Evolutionary conservation across 2,888 invertebrate species (phyloP).

Genomic region (Achlya flavicornis): DNA sequence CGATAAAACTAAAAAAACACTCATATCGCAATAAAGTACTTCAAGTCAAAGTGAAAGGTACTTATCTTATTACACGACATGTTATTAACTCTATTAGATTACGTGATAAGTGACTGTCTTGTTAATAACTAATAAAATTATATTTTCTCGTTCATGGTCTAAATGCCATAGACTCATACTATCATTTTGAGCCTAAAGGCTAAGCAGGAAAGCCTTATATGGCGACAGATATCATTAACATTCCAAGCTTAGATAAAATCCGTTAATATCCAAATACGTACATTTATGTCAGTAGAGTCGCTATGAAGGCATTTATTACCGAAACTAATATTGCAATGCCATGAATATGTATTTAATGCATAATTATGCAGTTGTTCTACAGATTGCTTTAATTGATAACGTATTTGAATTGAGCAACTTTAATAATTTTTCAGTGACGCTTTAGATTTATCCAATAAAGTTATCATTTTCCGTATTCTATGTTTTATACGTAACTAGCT

Average conservation of each 20-base stretch:
- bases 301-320: background rate
- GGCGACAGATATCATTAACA: background rate
- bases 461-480: background rate
- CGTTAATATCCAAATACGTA: conserved; percentile 1
- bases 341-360: background rate
- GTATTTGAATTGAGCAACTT: too few species aligned
- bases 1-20: conserved; percentile 20
- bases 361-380: background rate
- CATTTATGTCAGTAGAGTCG: background rate
- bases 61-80: conserved; percentile 23
- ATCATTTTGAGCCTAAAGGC: background rate
- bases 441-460: background rate
- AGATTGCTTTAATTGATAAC: too few species aligned
- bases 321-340: background rate
- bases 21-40: conserved; percentile 26
- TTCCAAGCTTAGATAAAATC: conserved; percentile 6
- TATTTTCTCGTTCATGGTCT: background rate
- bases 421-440: too few species aligned
- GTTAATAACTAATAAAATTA: background rate
- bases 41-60: conserved; percentile 38
- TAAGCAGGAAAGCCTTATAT: background rate
- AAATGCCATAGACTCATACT: background rate
- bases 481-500: too few species aligned
- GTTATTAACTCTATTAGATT: conserved; percentile 8
- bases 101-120: conserved; percentile 3